Evolutionary conservation across 2,888 invertebrate species (phyloP).

Genomic region (Mythimna lalbum): DNA sequence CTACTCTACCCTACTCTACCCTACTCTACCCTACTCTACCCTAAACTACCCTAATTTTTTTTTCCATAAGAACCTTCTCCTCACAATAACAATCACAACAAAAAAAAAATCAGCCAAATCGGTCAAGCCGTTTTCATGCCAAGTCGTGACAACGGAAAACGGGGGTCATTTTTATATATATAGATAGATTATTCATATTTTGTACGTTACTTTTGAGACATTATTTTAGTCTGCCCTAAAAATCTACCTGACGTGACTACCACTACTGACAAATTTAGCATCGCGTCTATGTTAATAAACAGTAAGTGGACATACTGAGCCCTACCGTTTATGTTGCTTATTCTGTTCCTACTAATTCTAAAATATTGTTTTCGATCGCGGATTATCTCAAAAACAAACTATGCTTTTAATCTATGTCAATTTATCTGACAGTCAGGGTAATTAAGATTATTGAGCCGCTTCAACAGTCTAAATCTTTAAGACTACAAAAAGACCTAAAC

Average conservation of each 20-base stretch:
- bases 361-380: constrained; percentile 23
- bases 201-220: background rate
- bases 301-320: background rate
- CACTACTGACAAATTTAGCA: constrained; percentile 25
- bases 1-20: too few relatives aligned
- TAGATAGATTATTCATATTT: background rate
- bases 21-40: too few relatives aligned
- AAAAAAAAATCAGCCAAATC: too few relatives aligned
- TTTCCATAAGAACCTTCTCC: too few relatives aligned
- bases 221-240: background rate
- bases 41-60: too few relatives aligned
- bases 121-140: too few relatives aligned
- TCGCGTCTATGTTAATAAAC: constrained; percentile 5
- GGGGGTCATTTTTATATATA: too few relatives aligned
- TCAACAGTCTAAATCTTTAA: constrained; percentile 17
- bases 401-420: constrained; percentile 44
- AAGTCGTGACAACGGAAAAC: too few relatives aligned
- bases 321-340: constrained; percentile 39
- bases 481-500: constrained; percentile 10
- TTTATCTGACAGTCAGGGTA: constrained; percentile 37
- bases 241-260: constrained; percentile 8
- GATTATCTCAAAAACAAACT: constrained; percentile 41
- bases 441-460: constrained; percentile 28
- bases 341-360: constrained; percentile 56
- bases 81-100: too few relatives aligned